Evolutionary conservation across 2,797 vertebrate genomes (phyloP).

Genomic region (Fundulus diaphanus): DNA sequence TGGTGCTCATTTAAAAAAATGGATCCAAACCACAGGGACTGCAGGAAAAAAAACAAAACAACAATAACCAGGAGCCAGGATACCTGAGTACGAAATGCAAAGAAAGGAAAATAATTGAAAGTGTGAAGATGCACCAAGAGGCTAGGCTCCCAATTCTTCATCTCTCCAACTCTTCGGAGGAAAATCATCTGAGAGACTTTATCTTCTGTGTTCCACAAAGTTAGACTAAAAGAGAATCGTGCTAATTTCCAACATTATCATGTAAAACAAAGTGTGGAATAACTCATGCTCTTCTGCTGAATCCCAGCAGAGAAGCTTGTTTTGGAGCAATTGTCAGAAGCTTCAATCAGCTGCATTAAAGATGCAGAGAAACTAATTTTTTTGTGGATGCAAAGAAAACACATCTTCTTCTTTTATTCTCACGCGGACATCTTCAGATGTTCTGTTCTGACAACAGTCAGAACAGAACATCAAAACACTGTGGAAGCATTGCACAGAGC

Average conservation of each 20-base stretch:
- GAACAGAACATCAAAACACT: slow-evolving; percentile 1
- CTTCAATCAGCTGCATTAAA: background rate
- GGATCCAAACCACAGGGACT: background rate
- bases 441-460: slow-evolving; percentile 9
- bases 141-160: background rate
- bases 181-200: background rate
- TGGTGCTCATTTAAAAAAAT: background rate
- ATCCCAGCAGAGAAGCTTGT: background rate
- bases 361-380: background rate
- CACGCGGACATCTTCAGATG: background rate
- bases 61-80: background rate
- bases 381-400: background rate
- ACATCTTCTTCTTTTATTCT: background rate
- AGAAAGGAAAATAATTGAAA: background rate
- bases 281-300: background rate
- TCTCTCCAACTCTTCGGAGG: background rate
- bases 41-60: background rate
- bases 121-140: background rate
- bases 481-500: background rate
- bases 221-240: background rate
- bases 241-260: background rate
- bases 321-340: background rate
- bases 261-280: slow-evolving; percentile 2
- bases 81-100: background rate
- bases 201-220: background rate